Evolutionary conservation across 2,888 invertebrate species (phyloP).

Genomic region (Myopa testacea): DNA sequence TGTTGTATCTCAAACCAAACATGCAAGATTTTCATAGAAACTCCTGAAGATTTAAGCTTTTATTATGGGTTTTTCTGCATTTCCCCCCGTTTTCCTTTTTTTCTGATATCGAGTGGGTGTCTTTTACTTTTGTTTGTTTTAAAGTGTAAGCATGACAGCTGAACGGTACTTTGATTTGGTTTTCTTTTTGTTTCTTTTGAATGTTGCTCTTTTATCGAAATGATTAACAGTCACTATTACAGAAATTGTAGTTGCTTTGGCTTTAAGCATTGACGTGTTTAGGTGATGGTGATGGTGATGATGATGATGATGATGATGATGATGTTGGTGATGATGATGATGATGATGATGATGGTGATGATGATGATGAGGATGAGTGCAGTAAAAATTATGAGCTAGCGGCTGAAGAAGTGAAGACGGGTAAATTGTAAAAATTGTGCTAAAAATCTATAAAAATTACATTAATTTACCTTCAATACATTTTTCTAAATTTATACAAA

Average conservation of each 20-base stretch:
- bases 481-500: too few relatives aligned
- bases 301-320: background rate
- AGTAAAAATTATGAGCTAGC: too few relatives aligned
- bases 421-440: too few relatives aligned
- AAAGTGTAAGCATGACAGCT: background rate
- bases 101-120: background rate
- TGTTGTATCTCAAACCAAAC: background rate
- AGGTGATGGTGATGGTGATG: background rate
- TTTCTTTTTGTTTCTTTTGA: background rate
- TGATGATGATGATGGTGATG: background rate
- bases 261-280: background rate
- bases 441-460: too few relatives aligned
- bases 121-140: background rate
- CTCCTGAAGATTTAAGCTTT: background rate
- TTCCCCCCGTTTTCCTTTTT: background rate
- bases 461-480: too few relatives aligned
- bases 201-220: constrained; percentile 21
- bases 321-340: background rate
- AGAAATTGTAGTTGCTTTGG: constrained; percentile 4
- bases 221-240: constrained; percentile 29
- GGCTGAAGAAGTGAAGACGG: too few relatives aligned
- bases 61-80: background rate
- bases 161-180: constrained; percentile 4
- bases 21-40: background rate
- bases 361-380: too few relatives aligned